Evolutionary conservation across 2,888 invertebrate genomes (phyloP), one percentile per base, ranked within the genome.

Genomic region (Oscheius sp.): DNA sequence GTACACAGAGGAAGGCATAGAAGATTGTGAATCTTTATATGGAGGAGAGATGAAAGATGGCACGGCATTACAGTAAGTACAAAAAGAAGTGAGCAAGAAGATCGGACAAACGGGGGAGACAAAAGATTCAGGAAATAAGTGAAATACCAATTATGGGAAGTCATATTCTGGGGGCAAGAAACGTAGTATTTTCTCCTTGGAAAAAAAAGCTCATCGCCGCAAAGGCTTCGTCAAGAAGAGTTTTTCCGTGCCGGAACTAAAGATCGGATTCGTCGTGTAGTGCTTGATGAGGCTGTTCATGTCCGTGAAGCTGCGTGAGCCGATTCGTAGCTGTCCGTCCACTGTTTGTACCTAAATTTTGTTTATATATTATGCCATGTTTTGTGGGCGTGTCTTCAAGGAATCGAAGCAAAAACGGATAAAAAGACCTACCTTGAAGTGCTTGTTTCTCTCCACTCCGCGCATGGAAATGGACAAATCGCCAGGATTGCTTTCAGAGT

Each of bases 401-500:
- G 21, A 21, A 21, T 21, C 21, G 35, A 70, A 60, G 1, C 7
- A 58, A 55, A 35, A 51, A 29, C 5, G 29, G 62, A 53, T 42
- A 32, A 51, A 9, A 51, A 53, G 1, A 11, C 72, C 10, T 13
- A 79, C 84, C 65, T 84, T 84, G 92, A 99, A 99, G 91, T 99
- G 99, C 91, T 99, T 99, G 92, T 99, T 99, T 86, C 97, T 94
- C 35, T 95, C 95, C 59, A 96, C 95, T 65, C 98, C 98, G 92
- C 98, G 97, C 89, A 99, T 92, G 68, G 98, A 97, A 86, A 99
- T 96, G 13, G 97, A 97, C 91, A 94, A 96, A 91, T 99, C 98
- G 83, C 98, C 99, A 92, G 95, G 94, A 97, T 98, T 98, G 87
- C 98, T 97, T 92, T 99, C 99, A 90, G 96, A 96, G 92, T 98